A percentile compares a stretch with the other conserved stretches of the same genome.
Conservation (phyloP, 2,113 vertebrate genomes). For the Orthochromis indermauri region DNA sequence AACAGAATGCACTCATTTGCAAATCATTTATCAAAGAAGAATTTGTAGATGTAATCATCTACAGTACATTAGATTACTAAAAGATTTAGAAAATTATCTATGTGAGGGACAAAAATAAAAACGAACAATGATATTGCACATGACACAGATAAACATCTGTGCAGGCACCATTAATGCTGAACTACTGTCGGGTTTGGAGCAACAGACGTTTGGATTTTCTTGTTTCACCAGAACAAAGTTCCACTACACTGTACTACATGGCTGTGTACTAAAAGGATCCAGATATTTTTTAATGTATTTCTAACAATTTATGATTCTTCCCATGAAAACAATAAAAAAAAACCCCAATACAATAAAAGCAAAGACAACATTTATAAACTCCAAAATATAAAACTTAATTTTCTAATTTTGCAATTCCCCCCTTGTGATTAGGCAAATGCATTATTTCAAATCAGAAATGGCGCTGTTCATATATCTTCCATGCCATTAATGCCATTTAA, state of each 20-base stretch:
- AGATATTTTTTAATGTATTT: neutral
- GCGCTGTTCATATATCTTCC: neutral
- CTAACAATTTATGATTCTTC: neutral
- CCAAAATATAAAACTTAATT: neutral
- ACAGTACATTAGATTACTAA: neutral
- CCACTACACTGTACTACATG: rapidly evolving
- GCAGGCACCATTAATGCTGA: neutral
- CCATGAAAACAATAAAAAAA: neutral
- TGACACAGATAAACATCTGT: neutral
- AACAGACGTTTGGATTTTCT: neutral
- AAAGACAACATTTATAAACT: neutral
- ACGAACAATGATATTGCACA: neutral
- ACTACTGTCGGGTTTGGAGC: neutral
- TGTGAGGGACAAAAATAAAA: neutral
- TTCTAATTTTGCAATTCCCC: neutral
- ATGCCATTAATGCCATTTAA: neutral
- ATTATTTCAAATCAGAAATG: neutral
- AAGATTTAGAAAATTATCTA: neutral
- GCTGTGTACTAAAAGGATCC: neutral
- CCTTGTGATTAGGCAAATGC: neutral
- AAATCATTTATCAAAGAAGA: neutral
- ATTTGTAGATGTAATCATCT: neutral
- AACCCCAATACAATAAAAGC: neutral
- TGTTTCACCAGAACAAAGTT: neutral
- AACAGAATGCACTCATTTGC: neutral